A percentile compares a stretch with the other conserved stretches of the same genome.
Conservation (phyloP, 1,140 invertebrate species). For the Nymphalis io region DNA sequence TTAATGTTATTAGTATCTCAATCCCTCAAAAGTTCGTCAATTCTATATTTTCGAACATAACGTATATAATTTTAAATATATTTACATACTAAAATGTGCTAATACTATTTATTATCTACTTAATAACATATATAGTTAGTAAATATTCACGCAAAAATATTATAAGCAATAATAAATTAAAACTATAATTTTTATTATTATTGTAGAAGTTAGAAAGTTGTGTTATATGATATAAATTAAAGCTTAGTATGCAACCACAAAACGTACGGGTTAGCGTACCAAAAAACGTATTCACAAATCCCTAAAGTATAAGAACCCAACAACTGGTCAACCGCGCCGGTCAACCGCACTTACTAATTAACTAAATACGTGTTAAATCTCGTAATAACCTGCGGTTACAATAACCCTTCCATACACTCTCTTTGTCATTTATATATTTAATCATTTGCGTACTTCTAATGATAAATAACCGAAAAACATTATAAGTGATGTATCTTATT, state of each 20-base stretch:
- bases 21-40: too few relatives aligned
- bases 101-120: too few relatives aligned
- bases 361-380: conserved; percentile 78
- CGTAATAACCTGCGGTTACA: conserved; percentile 74
- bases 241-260: conserved; percentile 49
- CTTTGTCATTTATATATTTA: conserved; percentile 45
- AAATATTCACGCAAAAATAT: too few relatives aligned
- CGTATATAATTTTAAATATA: background rate
- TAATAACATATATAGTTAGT: too few relatives aligned
- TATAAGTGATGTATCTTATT: too few relatives aligned
- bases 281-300: conserved; percentile 69
- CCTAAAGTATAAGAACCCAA: conserved; percentile 44
- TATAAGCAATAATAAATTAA: too few relatives aligned
- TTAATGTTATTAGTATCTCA: too few relatives aligned
- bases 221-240: conserved; percentile 1
- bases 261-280: conserved; percentile 62
- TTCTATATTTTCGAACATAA: too few relatives aligned
- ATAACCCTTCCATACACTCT: conserved; percentile 59
- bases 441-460: conserved; percentile 44
- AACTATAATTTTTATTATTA: background rate
- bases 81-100: background rate
- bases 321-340: conserved; percentile 54
- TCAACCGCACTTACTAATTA: conserved; percentile 78
- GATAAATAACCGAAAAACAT: conserved; percentile 19
- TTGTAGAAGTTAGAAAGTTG: background rate